Evolutionary conservation across 1,140 invertebrate genomes (phyloP).

Genomic region (Brachionus angularis): DNA sequence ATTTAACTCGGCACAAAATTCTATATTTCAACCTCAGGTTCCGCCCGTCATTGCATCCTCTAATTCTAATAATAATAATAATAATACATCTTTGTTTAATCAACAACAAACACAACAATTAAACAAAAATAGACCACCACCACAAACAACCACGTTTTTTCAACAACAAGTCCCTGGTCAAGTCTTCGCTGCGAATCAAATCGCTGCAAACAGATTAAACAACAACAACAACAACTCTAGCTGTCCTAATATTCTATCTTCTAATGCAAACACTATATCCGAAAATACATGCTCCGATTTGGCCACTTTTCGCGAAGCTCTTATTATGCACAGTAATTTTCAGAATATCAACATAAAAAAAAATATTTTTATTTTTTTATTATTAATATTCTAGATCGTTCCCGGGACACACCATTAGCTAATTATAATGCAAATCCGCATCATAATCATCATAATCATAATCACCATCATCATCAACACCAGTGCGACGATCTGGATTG

Average conservation of each 20-base stretch:
- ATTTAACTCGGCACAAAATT: too few relatives aligned
- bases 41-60: too few relatives aligned
- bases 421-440: slow-evolving; percentile 3
- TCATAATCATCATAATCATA: slow-evolving; percentile 18
- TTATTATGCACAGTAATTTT: slow-evolving; percentile 18
- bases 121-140: neutral
- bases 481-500: slow-evolving; percentile 40
- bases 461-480: slow-evolving; percentile 15
- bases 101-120: neutral
- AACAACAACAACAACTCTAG: neutral
- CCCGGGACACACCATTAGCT: neutral
- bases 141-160: too few relatives aligned
- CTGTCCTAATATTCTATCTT: neutral
- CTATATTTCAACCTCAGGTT: too few relatives aligned
- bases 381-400: too few relatives aligned
- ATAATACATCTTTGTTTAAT: too few relatives aligned
- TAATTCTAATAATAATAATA: too few relatives aligned
- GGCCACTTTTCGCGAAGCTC: slow-evolving; percentile 37
- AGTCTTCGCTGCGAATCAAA: too few relatives aligned
- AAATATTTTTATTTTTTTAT: slow-evolving; percentile 2
- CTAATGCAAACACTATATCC: slow-evolving; percentile 2
- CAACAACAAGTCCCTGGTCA: too few relatives aligned
- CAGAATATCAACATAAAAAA: too few relatives aligned
- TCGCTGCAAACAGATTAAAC: neutral
- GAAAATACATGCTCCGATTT: slow-evolving; percentile 27